Percentiles rank a stretch among this genome's conserved stretches.
phyloP scores from a whole-genome alignment of 2,797 vertebrate species.

The Malurus splendens region DNA sequence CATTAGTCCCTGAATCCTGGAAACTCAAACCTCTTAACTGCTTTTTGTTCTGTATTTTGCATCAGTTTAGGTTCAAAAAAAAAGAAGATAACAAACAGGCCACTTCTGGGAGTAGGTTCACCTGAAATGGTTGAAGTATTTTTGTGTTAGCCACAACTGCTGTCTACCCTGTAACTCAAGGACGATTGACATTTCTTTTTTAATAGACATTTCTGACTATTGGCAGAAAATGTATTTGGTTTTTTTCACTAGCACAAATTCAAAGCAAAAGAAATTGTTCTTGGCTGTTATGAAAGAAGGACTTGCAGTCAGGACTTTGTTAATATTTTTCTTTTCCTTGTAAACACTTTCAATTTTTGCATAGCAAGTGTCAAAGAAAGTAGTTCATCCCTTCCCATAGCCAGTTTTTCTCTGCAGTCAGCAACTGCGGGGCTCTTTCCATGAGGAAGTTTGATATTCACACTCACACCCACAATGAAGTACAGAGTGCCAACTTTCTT shows the following conservation, averaged over 20 bases:
- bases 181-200: neutral
- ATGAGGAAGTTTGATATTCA: neutral
- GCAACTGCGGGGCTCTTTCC: neutral
- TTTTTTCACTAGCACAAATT: neutral
- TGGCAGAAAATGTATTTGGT: neutral
- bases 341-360: neutral
- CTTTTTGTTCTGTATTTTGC: neutral
- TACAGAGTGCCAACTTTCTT: constrained; percentile 11
- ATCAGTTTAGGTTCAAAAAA: neutral
- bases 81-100: neutral
- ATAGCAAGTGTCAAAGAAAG: neutral
- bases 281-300: neutral
- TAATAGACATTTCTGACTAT: neutral
- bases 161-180: neutral
- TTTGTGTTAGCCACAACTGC: neutral
- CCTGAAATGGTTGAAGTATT: neutral
- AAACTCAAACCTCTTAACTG: neutral
- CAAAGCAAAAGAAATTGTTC: neutral
- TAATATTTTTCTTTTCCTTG: neutral
- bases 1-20: neutral
- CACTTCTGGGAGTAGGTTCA: neutral
- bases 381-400: neutral
- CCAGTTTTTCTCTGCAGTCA: neutral
- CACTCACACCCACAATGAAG: neutral
- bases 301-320: neutral